Evolutionary conservation across 2,797 vertebrate species (phyloP).

Genomic region (Dryobates pubescens): DNA sequence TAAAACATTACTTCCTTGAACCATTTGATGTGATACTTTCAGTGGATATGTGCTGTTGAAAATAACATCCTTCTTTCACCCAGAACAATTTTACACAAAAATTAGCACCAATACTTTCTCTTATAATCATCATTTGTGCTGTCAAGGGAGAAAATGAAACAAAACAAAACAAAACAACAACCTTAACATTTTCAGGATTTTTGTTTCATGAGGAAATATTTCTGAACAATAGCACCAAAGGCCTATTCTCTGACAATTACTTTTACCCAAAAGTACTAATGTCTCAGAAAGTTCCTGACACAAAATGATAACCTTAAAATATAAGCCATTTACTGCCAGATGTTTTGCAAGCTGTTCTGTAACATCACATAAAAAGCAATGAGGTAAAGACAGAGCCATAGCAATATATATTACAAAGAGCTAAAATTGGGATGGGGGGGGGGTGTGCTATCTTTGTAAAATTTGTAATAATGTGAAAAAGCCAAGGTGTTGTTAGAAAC

Average conservation of each 20-base stretch:
- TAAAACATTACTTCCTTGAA: background rate
- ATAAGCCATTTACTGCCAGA: slow-evolving; percentile 35
- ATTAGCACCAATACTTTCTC: background rate
- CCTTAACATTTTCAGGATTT: background rate
- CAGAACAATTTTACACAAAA: background rate
- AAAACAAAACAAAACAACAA: background rate
- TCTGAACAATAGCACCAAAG: background rate
- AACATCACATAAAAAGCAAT: slow-evolving; percentile 33
- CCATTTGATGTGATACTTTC: background rate
- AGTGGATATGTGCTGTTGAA: background rate
- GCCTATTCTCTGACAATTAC: background rate
- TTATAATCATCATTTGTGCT: background rate
- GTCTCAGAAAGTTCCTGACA: background rate
- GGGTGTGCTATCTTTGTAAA: background rate
- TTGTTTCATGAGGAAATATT: background rate
- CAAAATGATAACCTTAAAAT: slow-evolving; percentile 26
- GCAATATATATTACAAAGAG: background rate
- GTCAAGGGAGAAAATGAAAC: background rate
- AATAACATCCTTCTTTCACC: background rate
- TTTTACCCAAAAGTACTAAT: slow-evolving; percentile 16
- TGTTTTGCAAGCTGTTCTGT: slow-evolving; percentile 56
- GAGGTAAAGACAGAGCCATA: background rate
- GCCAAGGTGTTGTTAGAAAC: slow-evolving; percentile 34
- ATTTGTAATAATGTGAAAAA: slow-evolving; percentile 8
- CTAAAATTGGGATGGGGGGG: background rate